Evolutionary conservation across 1,140 invertebrate genomes (phyloP), one percentile per base, ranked within the genome.

Genomic region (Delia radicum): DNA sequence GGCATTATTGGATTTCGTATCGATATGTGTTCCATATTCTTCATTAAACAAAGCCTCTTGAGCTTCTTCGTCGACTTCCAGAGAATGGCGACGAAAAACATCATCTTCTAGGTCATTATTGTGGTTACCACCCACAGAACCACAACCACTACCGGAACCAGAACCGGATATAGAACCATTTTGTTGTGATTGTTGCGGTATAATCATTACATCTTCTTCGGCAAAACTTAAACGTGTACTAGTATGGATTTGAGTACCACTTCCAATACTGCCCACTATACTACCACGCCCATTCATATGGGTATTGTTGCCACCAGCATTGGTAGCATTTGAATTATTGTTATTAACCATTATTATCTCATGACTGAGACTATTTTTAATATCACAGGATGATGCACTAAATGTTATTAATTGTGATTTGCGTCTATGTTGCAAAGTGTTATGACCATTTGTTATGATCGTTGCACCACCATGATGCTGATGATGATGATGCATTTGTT

Each of bases 21-120:
- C 81, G 75, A 85, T 83, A 76, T 85, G 81, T 46, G 82, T 85
- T 27, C 92, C 90, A 31, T 88, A 88, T n/a, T 89, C 88, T 21
- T 90, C 89, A 77, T 90, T 87, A 10, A 80, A 83, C 8, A 83
- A 78, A 63, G 82, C 83, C 15, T 84, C 83, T 69, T 82, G 82
- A 15, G 82, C 79, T n/a, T 83, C 81, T 12, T 87, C 85, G 74
- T 88, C 87, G 1, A 87, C 87, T 18, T 84, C 84, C 74, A 83
- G 78, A 3, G 83, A 85, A 0, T 81, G 81, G 13, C 83, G 81
- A 1, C 83, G 79, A 55, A 80, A 83, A 15, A 84, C 81, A n/a
- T 85, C 81, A 28, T 84, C 81, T 0, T 83, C 80, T 3, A 61
- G 37, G 13, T 46, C 77, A 78, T 69, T 81, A 77, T 69, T 77